Evolutionary conservation across 2,113 vertebrate genomes (phyloP), one percentile per base, ranked within the genome.

Genomic region (Sardina pilchardus): DNA sequence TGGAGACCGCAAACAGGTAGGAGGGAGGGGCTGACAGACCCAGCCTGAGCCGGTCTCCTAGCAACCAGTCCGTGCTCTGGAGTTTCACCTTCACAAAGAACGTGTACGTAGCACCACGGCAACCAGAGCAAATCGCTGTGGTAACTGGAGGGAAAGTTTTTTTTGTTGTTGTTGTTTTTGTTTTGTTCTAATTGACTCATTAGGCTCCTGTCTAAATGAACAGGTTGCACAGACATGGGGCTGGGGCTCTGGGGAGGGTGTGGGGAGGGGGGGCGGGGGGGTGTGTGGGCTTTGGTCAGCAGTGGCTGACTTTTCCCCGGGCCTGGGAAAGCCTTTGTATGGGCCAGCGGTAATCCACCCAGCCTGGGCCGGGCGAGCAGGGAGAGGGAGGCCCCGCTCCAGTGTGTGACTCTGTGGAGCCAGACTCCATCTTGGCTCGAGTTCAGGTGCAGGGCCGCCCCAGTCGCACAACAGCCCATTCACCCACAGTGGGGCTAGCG

Each of bases 41-140:
- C 85, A 82, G 83, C 87, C 89, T 89, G 83, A 81, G 85, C 82
- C 82, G 17, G 91, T 92, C 88, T 90, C 91, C 89, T 92, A 91
- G 91, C 92, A 92, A 91, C 86, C 87, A 85, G 75, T 85, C 85
- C 84, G 63, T 91, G 86, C 82, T 87, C 88, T 85, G 86, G 86
- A 88, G 85, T 89, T 89, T 90, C 84, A 89, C 91, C 90, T 88
- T 86, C 83, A 71, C 36, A 71, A 43, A 84, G 30, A 36, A 24
- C 85, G 36, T 30, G 26, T 42, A 42, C n/a, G 17, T n/a, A 81
- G 89, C 59, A 21, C 86, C 86, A 82, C 83, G 10, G 86, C 48
- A 85, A 84, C 81, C 56, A 83, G 53, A 86, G 78, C 81, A 88
- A 53, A 88, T 86, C 36, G 39, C 85, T 59, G 84, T 36, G 63